Conservation (phyloP, 2,113 vertebrate species). For the Ploceus nigricollis region DNA sequence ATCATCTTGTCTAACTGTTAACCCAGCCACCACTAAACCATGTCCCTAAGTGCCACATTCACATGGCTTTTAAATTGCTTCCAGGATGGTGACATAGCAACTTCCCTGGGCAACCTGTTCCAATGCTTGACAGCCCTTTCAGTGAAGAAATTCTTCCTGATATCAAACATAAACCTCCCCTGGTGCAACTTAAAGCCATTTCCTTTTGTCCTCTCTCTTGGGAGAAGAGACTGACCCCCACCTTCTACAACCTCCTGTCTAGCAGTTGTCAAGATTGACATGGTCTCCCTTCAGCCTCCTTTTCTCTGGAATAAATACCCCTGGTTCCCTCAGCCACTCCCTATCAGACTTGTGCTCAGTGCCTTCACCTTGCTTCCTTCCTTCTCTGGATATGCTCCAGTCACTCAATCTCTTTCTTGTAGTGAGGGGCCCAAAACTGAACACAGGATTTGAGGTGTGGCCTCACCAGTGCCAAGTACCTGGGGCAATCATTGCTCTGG, state of each 20-base stretch:
- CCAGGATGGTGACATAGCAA: not conserved
- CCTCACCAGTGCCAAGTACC: not conserved
- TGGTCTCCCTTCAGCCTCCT: not conserved
- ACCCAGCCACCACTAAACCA: not conserved
- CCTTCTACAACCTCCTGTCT: not conserved
- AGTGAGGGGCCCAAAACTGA: not conserved
- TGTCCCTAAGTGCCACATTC: not conserved
- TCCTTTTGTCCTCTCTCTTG: not conserved
- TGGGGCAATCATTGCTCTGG: not conserved
- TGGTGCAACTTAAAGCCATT: not conserved
- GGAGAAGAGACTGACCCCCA: not conserved
- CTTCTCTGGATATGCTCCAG: not conserved
- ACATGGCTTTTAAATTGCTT: not conserved
- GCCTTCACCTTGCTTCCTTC: not conserved
- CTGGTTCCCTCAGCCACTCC: not conserved
- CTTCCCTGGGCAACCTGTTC: not conserved
- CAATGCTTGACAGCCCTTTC: not conserved
- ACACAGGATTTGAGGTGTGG: fast-evolving
- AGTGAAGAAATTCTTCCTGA: not conserved
- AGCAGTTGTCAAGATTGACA: not conserved
- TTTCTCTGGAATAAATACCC: not conserved
- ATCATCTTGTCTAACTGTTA: not conserved
- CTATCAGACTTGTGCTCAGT: not conserved
- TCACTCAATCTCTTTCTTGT: not conserved
- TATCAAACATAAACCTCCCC: not conserved